Evolutionary conservation across 2,888 invertebrate genomes (phyloP).

Genomic region (Leptinotarsa rubiginosa): DNA sequence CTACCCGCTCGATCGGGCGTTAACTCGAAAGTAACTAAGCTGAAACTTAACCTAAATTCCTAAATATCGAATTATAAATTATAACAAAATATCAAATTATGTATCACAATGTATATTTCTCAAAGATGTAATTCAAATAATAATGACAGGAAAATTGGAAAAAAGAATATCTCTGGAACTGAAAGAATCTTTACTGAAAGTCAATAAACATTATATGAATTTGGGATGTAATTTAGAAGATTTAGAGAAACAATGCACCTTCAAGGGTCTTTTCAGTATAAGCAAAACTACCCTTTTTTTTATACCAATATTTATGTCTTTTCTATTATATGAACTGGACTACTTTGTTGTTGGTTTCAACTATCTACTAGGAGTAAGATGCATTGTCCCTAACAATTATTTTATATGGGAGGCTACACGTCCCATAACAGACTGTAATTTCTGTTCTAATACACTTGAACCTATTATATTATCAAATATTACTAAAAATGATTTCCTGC

Average conservation of each 20-base stretch:
- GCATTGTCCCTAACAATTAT: conserved; percentile 86
- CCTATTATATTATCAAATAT: conserved; percentile 78
- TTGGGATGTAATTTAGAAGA: conserved; percentile 44
- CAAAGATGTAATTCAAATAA: conserved; percentile 21
- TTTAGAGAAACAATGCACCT: conserved; percentile 33
- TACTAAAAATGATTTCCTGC: conserved; percentile 76
- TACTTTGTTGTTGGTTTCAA: conserved; percentile 27
- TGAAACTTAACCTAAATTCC: no score
- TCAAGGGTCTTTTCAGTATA: background rate
- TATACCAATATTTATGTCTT: conserved; percentile 7
- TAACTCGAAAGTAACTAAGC: no score
- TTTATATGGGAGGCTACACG: conserved; percentile 88
- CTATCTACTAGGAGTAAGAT: conserved; percentile 72
- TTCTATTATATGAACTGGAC: conserved; percentile 27
- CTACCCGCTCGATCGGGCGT: no score
- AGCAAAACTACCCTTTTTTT: background rate
- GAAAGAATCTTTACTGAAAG: conserved; percentile 34
- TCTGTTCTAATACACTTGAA: conserved; percentile 77
- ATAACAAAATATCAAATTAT: no score
- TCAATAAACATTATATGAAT: conserved; percentile 41
- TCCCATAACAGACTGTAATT: conserved; percentile 84
- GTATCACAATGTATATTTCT: background rate
- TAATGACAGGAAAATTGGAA: conserved; percentile 22
- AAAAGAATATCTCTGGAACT: conserved; percentile 18
- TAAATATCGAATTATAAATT: background rate